A percentile compares a stretch with the other conserved stretches of the same genome.
Conservation (phyloP, 1,140 invertebrate species). For the Spodoptera litura region DNA sequence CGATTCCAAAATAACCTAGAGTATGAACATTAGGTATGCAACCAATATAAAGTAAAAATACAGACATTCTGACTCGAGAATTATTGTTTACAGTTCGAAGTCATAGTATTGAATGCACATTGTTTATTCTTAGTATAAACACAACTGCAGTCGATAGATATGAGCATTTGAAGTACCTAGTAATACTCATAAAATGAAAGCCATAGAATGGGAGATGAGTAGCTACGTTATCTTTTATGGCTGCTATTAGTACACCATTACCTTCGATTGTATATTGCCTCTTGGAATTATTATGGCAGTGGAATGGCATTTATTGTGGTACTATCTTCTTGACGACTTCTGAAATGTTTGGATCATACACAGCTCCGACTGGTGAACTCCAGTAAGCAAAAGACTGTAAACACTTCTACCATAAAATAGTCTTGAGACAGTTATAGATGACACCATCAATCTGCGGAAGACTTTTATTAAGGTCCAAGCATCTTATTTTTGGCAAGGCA, state of each 20-base stretch:
- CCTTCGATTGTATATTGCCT: conserved; percentile 1
- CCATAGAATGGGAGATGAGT: conserved; percentile 19
- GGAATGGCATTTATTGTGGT: background rate
- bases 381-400: no score
- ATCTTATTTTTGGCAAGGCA: no score
- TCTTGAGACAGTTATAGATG: no score
- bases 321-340: no score
- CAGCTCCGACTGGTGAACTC: no score
- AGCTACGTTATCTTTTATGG: conserved; percentile 19
- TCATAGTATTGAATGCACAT: conserved; percentile 5
- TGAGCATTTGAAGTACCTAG: conserved; percentile 8
- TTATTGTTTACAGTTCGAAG: conserved; percentile 2
- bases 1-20: background rate
- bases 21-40: background rate
- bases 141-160: conserved; percentile 2
- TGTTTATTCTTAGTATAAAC: conserved; percentile 8
- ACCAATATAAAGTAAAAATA: background rate
- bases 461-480: no score
- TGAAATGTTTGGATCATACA: no score
- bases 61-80: background rate
- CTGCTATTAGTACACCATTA: conserved; percentile 19
- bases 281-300: background rate
- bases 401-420: no score
- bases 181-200: conserved; percentile 1
- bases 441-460: no score